Evolutionary conservation across 1,140 invertebrate genomes (phyloP).

Genomic region (Zaprionus africanus): DNA sequence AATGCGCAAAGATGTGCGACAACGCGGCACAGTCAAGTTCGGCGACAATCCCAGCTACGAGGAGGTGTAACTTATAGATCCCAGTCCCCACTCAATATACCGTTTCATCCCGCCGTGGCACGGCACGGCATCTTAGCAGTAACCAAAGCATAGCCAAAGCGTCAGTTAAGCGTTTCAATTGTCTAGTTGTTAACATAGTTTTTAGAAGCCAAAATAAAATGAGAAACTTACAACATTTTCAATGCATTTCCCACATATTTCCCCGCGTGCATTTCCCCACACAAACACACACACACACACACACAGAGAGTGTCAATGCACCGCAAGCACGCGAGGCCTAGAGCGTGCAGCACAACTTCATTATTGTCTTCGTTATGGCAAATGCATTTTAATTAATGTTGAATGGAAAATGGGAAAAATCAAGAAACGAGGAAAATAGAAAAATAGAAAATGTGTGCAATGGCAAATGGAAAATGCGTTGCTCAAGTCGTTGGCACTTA

Average conservation of each 20-base stretch:
- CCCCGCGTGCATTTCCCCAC: conserved; percentile 29
- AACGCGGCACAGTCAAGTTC: conserved; percentile 69
- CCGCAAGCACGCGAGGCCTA: conserved; percentile 56
- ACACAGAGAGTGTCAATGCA: conserved; percentile 56
- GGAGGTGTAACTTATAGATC: conserved; percentile 43
- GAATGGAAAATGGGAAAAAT: conserved; percentile 13
- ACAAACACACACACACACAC: conserved; percentile 11
- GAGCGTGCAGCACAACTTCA: conserved; percentile 24
- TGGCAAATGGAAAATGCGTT: conserved; percentile 19
- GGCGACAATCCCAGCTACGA: conserved; percentile 64
- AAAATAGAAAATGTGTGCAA: not conserved
- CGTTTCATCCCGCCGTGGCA: not conserved
- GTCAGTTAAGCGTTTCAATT: conserved; percentile 52
- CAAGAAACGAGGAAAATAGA: not conserved
- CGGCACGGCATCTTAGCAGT: conserved; percentile 19
- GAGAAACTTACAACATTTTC: conserved; percentile 20
- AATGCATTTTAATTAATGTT: conserved; percentile 74
- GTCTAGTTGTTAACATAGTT: conserved; percentile 49
- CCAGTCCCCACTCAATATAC: not conserved
- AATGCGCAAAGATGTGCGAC: conserved; percentile 53
- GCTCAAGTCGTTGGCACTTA: conserved; percentile 50
- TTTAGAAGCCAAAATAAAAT: conserved; percentile 38
- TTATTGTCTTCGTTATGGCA: conserved; percentile 37
- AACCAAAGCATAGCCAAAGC: conserved; percentile 71
- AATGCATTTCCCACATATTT: conserved; percentile 42